Conservation (phyloP, 2,888 invertebrate genomes). For the Allolobophora icterica region DNA sequence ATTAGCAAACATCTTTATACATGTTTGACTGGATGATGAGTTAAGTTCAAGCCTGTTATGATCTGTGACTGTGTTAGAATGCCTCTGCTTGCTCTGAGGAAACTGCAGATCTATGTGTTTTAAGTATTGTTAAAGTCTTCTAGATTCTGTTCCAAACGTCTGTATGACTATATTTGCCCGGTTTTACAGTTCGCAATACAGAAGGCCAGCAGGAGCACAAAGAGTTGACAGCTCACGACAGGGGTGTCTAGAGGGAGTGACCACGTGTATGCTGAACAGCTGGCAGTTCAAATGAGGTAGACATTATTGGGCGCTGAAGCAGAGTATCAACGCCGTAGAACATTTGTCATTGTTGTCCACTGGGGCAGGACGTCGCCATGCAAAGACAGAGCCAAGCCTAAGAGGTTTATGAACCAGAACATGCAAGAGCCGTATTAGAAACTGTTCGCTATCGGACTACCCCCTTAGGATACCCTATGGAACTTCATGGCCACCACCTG, state of each 20-base stretch:
- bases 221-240: background rate
- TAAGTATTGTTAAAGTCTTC: background rate
- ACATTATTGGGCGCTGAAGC: background rate
- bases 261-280: background rate
- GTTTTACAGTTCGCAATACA: background rate
- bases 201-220: background rate
- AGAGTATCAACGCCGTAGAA: background rate
- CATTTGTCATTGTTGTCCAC: background rate
- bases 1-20: background rate
- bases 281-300: background rate
- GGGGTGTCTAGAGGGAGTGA: background rate
- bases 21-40: background rate
- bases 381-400: background rate
- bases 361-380: background rate
- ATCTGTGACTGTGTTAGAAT: background rate
- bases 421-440: background rate
- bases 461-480: background rate
- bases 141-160: background rate
- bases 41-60: background rate
- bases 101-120: background rate
- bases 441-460: background rate
- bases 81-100: background rate
- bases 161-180: background rate
- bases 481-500: background rate
- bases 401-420: background rate